Base-by-base conservation (phyloP, 2,113 vertebrate species). In the Castor canadensis region DNA sequence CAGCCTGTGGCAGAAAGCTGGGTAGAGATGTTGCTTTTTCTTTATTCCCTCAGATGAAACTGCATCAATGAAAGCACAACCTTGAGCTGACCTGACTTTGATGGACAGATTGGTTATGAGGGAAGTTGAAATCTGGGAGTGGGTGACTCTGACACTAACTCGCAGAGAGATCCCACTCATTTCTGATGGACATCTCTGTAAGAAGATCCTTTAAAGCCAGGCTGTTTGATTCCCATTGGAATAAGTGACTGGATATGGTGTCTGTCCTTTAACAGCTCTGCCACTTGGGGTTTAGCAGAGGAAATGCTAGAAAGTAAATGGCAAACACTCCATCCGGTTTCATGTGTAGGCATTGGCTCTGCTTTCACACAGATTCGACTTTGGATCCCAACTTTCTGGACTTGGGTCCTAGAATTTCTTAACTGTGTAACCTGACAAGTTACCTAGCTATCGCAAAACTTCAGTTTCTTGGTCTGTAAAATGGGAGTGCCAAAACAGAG, bases 181-280 rank as follows among this genome's bases (percentile, higher is more conserved):
- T 90, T 91, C 79, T 38, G 64, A 81, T 10, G 9, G 86, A 56
- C 77, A 89, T 96, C 88, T 96, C 43, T 85, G 81, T 95, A 96
- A 97, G 81, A 95, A 90, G 93, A 97, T 92, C 92, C 84, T 72
- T 93, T 87, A 90, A 75, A 97, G 67, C 62, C 38, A 40, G 82
- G 60, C 17, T 1, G 7, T 69, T 94, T 66, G 85, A 81, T 52
- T 92, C 93, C 58, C 90, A 19, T 10, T 85, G 75, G 91, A 95
- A 19, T 77, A 80, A 95, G 30, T 58, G 30, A 22, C 56, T 73
- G 72, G 72, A 84, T 90, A 89, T 30, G 71, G 24, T 95, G 80
- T 94, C 83, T 95, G 82, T 95, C 85, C 89, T 90, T 89, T 75
- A 81, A 67, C 56, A 75, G 73, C 67, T 76, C 54, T 43, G 73